These are phyloP conservation scores for Clepsis dumicolana DNA, from an alignment of 2,888 invertebrate species.

Conservation along the genomic window DNA sequence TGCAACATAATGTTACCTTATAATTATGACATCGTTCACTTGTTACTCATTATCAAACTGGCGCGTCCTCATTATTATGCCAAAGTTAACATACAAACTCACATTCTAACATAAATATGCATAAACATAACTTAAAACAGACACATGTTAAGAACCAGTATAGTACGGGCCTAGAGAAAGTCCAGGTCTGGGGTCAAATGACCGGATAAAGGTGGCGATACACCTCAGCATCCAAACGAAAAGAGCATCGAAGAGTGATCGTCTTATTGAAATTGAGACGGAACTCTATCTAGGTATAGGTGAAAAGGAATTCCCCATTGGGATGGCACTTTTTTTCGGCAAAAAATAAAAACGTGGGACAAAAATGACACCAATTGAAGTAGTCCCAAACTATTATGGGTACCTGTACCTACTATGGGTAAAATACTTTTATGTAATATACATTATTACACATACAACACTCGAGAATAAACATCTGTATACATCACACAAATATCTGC, in stretches of 20 bases:
- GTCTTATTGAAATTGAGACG: neutral
- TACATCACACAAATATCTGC: no score
- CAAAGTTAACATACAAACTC: conserved; percentile 22
- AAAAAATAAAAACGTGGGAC: no score
- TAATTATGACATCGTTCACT: neutral
- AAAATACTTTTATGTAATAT: no score
- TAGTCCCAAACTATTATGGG: no score
- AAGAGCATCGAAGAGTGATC: neutral
- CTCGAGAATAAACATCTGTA: no score
- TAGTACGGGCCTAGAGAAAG: conserved; percentile 60
- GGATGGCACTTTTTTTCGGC: no score
- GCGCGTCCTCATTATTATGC: conserved; percentile 11
- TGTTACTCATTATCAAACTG: neutral
- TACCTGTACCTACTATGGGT: no score
- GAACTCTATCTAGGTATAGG: no score
- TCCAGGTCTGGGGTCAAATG: conserved; percentile 62
- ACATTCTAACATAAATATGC: conserved; percentile 47
- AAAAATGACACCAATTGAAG: no score
- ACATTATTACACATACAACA: no score
- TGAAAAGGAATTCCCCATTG: no score
- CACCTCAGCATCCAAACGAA: neutral
- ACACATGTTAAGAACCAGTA: conserved; percentile 55
- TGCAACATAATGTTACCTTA: neutral
- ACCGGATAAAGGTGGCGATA: conserved; percentile 45
- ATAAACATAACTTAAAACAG: conserved; percentile 42